These are phyloP conservation scores for Gallinago jamesoni DNA, from an alignment of 2,113 vertebrate genomes.

Conservation along the genomic window DNA sequence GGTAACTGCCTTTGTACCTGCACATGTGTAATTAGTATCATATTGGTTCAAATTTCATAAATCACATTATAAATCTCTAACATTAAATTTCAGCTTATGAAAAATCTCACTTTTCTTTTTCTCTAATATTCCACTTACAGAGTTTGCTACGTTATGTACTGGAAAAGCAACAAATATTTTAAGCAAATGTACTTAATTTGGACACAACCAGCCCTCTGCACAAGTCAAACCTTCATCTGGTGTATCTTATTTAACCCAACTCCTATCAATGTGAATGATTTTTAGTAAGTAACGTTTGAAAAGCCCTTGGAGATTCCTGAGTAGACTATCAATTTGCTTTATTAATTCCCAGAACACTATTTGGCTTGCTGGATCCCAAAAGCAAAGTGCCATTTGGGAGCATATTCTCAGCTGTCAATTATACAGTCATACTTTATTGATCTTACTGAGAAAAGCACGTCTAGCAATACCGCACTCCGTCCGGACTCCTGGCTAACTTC, in stretches of 20 bases:
- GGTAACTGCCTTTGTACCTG: not conserved
- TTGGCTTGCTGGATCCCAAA: not conserved
- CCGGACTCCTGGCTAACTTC: not conserved
- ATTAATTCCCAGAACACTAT: conserved; percentile 23
- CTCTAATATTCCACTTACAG: not conserved
- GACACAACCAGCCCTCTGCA: not conserved
- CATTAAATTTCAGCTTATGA: not conserved
- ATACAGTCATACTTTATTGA: conserved; percentile 21
- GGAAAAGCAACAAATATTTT: not conserved
- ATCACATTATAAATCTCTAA: not conserved
- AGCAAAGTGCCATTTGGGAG: conserved; percentile 40
- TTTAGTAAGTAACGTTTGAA: not conserved
- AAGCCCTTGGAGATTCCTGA: conserved; percentile 25
- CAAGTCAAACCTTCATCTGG: not conserved
- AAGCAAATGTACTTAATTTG: not conserved
- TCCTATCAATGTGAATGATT: not conserved
- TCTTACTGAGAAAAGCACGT: not conserved
- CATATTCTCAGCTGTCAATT: conserved; percentile 33
- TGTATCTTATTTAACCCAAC: not conserved
- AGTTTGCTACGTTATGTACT: not conserved
- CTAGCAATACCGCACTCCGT: not conserved
- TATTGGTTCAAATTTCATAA: not conserved
- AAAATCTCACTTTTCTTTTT: not conserved
- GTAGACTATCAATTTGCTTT: conserved; percentile 34
- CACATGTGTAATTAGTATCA: not conserved